phyloP scores from a whole-genome alignment of 2,797 vertebrate species.

The Eulemur coronatus region DNA sequence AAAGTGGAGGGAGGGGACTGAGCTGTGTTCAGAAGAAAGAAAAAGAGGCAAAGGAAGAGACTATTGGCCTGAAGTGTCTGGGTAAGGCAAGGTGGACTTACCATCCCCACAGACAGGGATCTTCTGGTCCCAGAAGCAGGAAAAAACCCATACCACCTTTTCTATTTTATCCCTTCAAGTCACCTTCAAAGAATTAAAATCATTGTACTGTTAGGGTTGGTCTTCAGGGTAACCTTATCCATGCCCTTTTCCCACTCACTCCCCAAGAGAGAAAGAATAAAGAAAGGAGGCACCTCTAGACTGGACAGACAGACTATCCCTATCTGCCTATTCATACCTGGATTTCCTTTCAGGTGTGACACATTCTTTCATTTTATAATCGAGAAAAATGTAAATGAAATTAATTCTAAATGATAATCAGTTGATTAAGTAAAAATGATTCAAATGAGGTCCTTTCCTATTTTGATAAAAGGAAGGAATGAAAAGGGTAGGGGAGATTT shows the following conservation, averaged over 20 bases:
- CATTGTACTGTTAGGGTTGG: background rate
- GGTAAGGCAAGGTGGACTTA: background rate
- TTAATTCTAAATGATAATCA: background rate
- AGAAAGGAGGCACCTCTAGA: too few species aligned
- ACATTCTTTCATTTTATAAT: background rate
- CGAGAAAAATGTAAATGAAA: background rate
- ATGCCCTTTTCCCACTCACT: background rate
- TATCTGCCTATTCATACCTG: background rate
- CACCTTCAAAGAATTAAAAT: background rate
- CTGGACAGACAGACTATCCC: background rate
- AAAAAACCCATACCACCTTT: background rate
- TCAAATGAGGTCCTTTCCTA: background rate
- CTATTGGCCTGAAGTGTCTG: background rate
- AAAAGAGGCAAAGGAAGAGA: background rate
- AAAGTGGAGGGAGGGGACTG: background rate
- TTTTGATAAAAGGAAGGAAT: background rate
- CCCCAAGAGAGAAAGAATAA: background rate
- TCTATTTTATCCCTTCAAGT: background rate
- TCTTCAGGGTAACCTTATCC: background rate
- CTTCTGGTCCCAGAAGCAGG: background rate
- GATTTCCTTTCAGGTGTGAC: background rate
- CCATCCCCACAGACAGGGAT: background rate
- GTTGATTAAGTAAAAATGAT: background rate
- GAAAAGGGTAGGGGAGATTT: background rate
- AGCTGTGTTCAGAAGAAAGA: background rate